These are phyloP conservation scores for Dugesia japonica DNA, from an alignment of 2,888 invertebrate genomes.

Conservation along the genomic window DNA sequence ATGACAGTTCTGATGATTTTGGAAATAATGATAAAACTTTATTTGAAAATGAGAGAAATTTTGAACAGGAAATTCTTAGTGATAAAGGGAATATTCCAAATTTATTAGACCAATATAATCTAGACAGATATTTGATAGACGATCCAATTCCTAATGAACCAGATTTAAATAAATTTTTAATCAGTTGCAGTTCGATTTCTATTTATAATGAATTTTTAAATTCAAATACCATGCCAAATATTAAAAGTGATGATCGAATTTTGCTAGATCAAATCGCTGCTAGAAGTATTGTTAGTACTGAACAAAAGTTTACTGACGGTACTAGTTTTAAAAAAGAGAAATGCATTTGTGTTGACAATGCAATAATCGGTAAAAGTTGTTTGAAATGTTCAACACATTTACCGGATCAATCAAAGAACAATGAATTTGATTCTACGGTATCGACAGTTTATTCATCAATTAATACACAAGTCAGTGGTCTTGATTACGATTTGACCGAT, in stretches of 20 bases:
- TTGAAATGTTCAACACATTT: background rate
- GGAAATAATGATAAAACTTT: background rate
- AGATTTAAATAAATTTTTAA: background rate
- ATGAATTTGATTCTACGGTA: background rate
- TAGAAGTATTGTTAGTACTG: background rate
- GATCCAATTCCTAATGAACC: background rate
- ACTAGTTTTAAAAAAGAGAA: background rate
- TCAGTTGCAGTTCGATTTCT: background rate
- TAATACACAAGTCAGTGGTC: background rate
- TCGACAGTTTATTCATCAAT: background rate
- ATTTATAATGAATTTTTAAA: background rate
- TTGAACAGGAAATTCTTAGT: background rate
- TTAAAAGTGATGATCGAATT: background rate
- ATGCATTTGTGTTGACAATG: background rate
- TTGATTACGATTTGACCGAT: background rate
- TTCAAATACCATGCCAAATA: background rate
- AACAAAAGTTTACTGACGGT: too few species aligned
- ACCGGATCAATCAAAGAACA: background rate
- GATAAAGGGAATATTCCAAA: background rate
- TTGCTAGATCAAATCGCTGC: background rate
- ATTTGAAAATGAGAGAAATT: background rate
- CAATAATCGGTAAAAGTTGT: background rate
- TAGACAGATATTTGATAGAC: background rate
- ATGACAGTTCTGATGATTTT: background rate
- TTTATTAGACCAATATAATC: background rate